phyloP scores from a whole-genome alignment of 2,888 invertebrate species.

The Eupsilia transversa region DNA sequence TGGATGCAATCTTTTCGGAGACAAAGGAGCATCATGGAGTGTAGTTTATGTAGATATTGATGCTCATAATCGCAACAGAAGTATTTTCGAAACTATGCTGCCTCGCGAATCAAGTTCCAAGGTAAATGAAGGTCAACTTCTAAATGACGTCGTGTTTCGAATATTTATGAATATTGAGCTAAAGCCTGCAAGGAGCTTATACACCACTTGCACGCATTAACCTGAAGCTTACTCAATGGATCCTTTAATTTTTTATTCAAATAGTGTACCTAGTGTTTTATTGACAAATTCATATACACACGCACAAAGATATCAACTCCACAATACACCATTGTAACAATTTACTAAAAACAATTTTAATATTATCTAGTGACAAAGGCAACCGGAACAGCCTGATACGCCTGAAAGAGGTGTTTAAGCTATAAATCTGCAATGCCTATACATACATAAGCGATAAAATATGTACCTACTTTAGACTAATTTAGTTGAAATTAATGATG shows the following conservation, averaged over 20 bases:
- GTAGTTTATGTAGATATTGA: constrained; percentile 99
- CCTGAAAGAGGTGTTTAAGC: neutral
- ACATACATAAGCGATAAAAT: neutral
- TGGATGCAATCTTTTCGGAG: constrained; percentile 99
- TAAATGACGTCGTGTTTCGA: neutral
- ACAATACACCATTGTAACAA: neutral
- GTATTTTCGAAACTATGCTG: constrained; percentile 99
- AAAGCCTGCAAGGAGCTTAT: neutral
- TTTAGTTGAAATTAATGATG: neutral
- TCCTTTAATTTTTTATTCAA: neutral
- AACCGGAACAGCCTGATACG: neutral
- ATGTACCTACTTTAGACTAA: neutral
- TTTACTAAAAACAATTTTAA: neutral
- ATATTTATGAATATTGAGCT: neutral
- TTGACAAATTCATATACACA: neutral
- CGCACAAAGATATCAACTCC: neutral
- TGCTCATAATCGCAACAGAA: constrained; percentile 99
- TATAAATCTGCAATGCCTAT: neutral
- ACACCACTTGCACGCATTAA: neutral
- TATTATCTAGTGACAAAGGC: neutral
- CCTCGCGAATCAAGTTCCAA: constrained; percentile 99
- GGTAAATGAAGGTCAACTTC: constrained; percentile 87
- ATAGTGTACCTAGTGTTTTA: neutral
- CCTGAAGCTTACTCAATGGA: neutral
- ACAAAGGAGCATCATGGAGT: constrained; percentile 99